Evolutionary conservation across 2,888 invertebrate genomes (phyloP), one percentile per base, ranked within the genome.

Genomic region (Drosophila eohydei): DNA sequence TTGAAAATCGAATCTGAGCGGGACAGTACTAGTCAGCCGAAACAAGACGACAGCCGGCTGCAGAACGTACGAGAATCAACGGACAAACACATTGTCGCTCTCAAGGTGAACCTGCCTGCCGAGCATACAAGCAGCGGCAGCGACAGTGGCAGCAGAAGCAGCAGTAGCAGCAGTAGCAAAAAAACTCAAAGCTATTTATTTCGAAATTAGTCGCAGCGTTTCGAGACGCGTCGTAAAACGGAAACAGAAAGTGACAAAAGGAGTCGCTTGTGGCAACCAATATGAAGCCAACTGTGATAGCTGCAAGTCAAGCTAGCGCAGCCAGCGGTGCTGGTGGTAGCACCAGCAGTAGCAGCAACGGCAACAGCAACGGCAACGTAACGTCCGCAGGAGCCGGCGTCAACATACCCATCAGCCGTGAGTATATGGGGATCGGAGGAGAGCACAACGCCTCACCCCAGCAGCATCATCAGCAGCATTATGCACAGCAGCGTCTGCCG

Each of bases 241-340:
- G 43, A 62, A 69, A 70, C 54, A 54, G 43, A 65, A 57, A 73
- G 64, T 67, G 74, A 79, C 70, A 70, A 34, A 50, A 50, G 60
- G 51, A 76, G 40, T 51, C 50, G 55, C 50, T 60, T 70, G 57
- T 57, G 57, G 75, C 61, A 69, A 50, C 54, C 70, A 66, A 57
- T 2, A 88, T 92, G 92, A 92, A 92, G 86, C 92, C 92, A 72
- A 89, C 91, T 91, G 91, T 92, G 91, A 91, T 92, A 88, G 73
- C 91, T 72, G 90, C 82, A 21, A 89, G 64, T 28, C 85, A 83
- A 72, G 69, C 76, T 59, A 44, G 55, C 55, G 57, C 80, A 62
- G 51, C 71, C 2, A 59, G 74, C 43, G 71, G 70, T 50, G 72
- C 71, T 51, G 80, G 73, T 60, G 59, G 70, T 28, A 72, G 61